phyloP scores from a whole-genome alignment of 2,888 invertebrate species.

The Petrolisthes manimaculis region DNA sequence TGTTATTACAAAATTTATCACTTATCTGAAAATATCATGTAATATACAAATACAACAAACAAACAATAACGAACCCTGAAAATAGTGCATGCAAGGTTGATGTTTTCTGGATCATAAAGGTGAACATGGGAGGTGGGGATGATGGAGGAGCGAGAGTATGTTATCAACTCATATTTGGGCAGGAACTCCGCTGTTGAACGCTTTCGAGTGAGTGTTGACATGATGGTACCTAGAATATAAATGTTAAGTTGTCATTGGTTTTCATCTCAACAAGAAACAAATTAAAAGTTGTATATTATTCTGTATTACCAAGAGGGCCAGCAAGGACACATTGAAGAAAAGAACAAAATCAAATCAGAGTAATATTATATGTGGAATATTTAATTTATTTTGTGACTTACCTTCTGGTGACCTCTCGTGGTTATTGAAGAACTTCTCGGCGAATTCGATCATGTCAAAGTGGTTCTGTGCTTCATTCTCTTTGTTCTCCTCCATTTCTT shows the following conservation, averaged over 20 bases:
- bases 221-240: slow-evolving; percentile 76
- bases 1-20: no score
- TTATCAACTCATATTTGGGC: slow-evolving; percentile 93
- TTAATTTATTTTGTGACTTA: slow-evolving; percentile 66
- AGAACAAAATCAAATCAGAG: no score
- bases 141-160: slow-evolving; percentile 86
- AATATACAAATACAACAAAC: no score
- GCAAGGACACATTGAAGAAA: no score
- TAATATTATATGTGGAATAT: no score
- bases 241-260: background rate
- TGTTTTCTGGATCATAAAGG: slow-evolving; percentile 94
- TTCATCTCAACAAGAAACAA: background rate
- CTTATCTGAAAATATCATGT: no score
- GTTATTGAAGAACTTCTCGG: slow-evolving; percentile 91
- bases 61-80: slow-evolving; percentile 78
- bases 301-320: no score
- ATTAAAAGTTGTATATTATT: background rate
- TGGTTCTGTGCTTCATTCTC: slow-evolving; percentile 77
- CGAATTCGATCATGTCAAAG: slow-evolving; percentile 88
- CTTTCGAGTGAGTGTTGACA: slow-evolving; percentile 85
- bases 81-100: slow-evolving; percentile 87
- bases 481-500: slow-evolving; percentile 74
- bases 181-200: slow-evolving; percentile 78
- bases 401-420: slow-evolving; percentile 89
- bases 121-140: slow-evolving; percentile 95